Base-by-base conservation (phyloP, 1,140 invertebrate genomes). In the Hormaphis cornu region DNA sequence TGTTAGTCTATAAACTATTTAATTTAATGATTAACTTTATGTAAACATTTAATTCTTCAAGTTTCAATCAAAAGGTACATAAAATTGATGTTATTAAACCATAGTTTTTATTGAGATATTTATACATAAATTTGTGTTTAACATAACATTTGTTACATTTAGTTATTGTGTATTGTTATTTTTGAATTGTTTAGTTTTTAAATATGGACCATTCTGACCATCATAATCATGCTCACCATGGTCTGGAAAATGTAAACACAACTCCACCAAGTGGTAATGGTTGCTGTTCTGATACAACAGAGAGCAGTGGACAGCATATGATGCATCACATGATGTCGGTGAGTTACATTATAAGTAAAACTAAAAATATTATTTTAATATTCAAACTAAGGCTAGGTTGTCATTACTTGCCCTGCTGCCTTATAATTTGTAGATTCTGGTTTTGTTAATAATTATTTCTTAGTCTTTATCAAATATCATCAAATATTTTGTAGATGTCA, bases 401-500 rank as follows among this genome's bases (percentile, higher is more conserved):
- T n/a, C n/a, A n/a, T n/a, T n/a, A n/a, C n/a, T n/a, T n/a, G n/a
- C n/a, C n/a, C n/a, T n/a, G n/a, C n/a, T n/a, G n/a, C n/a, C n/a
- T n/a, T n/a, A n/a, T n/a, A n/a, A n/a, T n/a, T n/a, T n/a, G n/a
- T n/a, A n/a, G n/a, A n/a, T n/a, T n/a, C n/a, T n/a, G n/a, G n/a
- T n/a, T n/a, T n/a, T n/a, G n/a, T n/a, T n/a, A n/a, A n/a, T n/a
- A n/a, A n/a, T n/a, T n/a, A n/a, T n/a, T n/a, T n/a, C n/a, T n/a
- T n/a, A n/a, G n/a, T n/a, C n/a, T n/a, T n/a, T n/a, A n/a, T n/a
- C n/a, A n/a, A n/a, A n/a, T n/a, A n/a, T n/a, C n/a, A n/a, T n/a
- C n/a, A n/a, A n/a, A n/a, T n/a, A 35, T 59, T 46, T 20, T 48
- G 33, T 50, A 66, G 61, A 90, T 90, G 81, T 81, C 85, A 80